These are phyloP conservation scores for Aplochiton taeniatus DNA, from an alignment of 2,797 vertebrate species.

Conservation along the genomic window DNA sequence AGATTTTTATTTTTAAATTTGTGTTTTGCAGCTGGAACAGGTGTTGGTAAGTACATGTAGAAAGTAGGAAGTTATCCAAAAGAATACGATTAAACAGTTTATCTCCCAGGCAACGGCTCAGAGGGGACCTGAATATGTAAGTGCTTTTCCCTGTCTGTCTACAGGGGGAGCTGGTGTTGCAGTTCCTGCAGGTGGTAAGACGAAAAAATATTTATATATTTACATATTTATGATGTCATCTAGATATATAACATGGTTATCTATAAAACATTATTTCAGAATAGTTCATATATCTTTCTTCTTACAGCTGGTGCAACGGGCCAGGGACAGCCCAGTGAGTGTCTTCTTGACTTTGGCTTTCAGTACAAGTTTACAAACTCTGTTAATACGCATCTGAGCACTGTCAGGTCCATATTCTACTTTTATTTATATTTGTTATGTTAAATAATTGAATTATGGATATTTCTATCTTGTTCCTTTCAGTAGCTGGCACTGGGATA, in stretches of 20 bases:
- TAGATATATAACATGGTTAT: no score
- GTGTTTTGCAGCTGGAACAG: conserved; percentile 59
- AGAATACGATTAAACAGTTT: neutral
- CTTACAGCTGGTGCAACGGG: conserved; percentile 40
- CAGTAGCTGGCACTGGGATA: conserved; percentile 32
- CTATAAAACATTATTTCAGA: no score
- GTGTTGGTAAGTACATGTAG: conserved; percentile 56
- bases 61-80: neutral
- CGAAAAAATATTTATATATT: neutral
- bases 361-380: no score
- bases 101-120: neutral
- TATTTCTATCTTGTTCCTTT: no score
- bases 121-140: neutral
- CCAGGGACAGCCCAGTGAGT: conserved; percentile 43
- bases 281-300: conserved; percentile 13
- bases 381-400: no score
- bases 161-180: conserved; percentile 47
- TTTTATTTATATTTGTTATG: no score
- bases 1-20: neutral
- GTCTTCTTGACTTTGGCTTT: neutral
- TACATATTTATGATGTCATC: neutral
- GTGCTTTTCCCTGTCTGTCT: neutral
- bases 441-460: no score
- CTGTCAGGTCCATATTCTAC: no score
- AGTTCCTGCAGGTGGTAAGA: conserved; percentile 46